Evolutionary conservation across 2,888 invertebrate genomes (phyloP).

Genomic region (Alcis repandata): DNA sequence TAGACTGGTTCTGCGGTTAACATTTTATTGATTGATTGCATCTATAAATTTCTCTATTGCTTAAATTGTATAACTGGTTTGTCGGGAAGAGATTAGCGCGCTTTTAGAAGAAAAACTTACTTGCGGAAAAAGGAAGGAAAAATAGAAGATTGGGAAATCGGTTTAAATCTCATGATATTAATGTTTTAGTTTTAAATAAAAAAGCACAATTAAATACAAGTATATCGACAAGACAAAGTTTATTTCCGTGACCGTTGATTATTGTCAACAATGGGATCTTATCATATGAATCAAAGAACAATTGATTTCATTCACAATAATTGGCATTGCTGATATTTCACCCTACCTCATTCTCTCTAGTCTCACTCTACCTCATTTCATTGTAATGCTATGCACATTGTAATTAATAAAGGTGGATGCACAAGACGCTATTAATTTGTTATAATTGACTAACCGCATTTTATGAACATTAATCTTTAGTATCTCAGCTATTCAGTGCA

Average conservation of each 20-base stretch:
- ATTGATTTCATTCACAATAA: not conserved
- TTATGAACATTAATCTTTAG: not conserved
- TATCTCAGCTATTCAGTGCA: not conserved
- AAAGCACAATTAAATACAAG: not conserved
- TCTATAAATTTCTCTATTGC: constrained; percentile 21
- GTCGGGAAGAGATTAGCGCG: not conserved
- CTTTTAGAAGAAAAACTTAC: not conserved
- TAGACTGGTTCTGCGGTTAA: constrained; percentile 23
- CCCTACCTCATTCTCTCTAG: too few relatives aligned
- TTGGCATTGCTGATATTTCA: not conserved
- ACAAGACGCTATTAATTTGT: too few relatives aligned
- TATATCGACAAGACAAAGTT: not conserved
- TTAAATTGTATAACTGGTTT: not conserved
- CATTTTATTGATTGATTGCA: constrained; percentile 33
- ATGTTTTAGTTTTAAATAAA: not conserved
- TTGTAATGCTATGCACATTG: not conserved
- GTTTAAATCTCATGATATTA: too few relatives aligned
- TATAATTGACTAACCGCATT: not conserved
- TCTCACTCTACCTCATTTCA: not conserved
- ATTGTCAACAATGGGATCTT: too few relatives aligned
- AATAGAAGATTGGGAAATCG: too few relatives aligned
- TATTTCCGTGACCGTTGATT: not conserved
- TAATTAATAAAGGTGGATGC: not conserved
- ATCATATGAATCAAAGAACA: too few relatives aligned
- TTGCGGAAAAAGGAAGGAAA: not conserved